Conservation (phyloP, 2,888 invertebrate genomes). For the Tetragonula carbonaria region DNA sequence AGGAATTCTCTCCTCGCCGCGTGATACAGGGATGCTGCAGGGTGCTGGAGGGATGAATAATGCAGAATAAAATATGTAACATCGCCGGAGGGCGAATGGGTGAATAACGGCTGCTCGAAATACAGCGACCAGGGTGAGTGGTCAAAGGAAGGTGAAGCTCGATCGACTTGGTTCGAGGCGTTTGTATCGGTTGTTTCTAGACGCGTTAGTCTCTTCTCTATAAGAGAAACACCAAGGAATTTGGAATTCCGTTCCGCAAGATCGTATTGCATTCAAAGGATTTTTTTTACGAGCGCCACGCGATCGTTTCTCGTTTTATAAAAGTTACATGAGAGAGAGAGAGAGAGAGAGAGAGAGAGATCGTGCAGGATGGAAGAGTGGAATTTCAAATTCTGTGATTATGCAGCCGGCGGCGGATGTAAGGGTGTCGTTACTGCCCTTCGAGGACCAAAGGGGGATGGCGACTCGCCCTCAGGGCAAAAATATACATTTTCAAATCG, state of each 20-base stretch:
- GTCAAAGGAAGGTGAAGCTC: conserved; percentile 19
- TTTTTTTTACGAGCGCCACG: conserved; percentile 23
- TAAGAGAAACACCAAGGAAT: background rate
- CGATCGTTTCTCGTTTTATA: conserved; percentile 52
- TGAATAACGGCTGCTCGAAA: conserved; percentile 38
- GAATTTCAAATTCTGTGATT: conserved; percentile 53
- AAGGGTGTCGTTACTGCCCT: conserved; percentile 53
- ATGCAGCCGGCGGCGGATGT: conserved; percentile 52
- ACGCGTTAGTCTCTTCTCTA: no score
- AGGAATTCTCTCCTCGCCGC: conserved; percentile 5
- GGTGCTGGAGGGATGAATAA: conserved; percentile 46
- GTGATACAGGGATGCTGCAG: conserved; percentile 1
- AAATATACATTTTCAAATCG: conserved; percentile 62
- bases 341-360: no score
- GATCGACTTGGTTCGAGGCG: conserved; percentile 6
- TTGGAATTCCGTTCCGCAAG: background rate
- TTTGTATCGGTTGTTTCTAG: background rate
- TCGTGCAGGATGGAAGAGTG: background rate
- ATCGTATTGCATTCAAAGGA: conserved; percentile 43
- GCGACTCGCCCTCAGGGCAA: conserved; percentile 37
- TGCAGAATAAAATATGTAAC: conserved; percentile 54
- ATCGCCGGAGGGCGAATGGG: conserved; percentile 31
- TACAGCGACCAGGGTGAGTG: conserved; percentile 21
- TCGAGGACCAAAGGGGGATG: conserved; percentile 16
- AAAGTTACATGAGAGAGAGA: conserved; percentile 48